phyloP scores from a whole-genome alignment of 2,797 vertebrate genomes.

The Pseudocheirus occidentalis region DNA sequence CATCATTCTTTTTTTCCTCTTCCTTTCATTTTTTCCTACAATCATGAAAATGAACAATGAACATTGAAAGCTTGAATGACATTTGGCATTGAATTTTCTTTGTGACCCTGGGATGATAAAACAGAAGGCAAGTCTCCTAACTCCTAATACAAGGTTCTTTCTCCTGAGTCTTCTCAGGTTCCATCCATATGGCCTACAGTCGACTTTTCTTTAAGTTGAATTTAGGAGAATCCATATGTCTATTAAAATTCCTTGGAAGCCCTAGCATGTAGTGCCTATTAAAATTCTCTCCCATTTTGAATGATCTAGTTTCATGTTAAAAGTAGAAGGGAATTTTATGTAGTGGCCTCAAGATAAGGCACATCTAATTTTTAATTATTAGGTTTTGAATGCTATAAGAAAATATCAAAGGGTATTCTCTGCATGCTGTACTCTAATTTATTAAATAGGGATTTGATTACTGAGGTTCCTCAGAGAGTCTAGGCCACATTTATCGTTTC shows the following conservation, averaged over 20 bases:
- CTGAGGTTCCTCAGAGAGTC: neutral
- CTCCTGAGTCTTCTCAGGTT: conserved; percentile 40
- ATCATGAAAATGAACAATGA: conserved; percentile 41
- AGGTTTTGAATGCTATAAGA: conserved; percentile 22
- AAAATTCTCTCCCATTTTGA: conserved; percentile 37
- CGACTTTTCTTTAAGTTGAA: conserved; percentile 16
- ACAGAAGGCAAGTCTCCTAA: conserved; percentile 48
- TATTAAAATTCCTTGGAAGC: neutral
- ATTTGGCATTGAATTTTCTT: conserved; percentile 50
- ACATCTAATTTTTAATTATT: conserved; percentile 49
- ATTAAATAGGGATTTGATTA: conserved; percentile 5
- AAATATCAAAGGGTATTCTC: conserved; percentile 15
- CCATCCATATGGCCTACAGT: neutral
- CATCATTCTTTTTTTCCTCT: neutral
- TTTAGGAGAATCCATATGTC: conserved; percentile 17
- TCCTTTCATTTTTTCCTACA: neutral
- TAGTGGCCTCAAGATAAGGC: neutral
- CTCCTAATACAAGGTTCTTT: conserved; percentile 4
- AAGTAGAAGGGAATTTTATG: conserved; percentile 47
- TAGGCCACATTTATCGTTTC: neutral
- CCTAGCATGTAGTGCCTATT: neutral
- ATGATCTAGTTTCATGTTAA: conserved; percentile 40
- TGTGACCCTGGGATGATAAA: conserved; percentile 61
- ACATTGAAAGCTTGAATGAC: conserved; percentile 57
- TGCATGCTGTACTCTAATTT: neutral